Percentiles rank a stretch among this genome's conserved stretches.
These are phyloP conservation scores for Agrilus planipennis DNA, from an alignment of 1,140 invertebrate species.

Conservation along the genomic window DNA sequence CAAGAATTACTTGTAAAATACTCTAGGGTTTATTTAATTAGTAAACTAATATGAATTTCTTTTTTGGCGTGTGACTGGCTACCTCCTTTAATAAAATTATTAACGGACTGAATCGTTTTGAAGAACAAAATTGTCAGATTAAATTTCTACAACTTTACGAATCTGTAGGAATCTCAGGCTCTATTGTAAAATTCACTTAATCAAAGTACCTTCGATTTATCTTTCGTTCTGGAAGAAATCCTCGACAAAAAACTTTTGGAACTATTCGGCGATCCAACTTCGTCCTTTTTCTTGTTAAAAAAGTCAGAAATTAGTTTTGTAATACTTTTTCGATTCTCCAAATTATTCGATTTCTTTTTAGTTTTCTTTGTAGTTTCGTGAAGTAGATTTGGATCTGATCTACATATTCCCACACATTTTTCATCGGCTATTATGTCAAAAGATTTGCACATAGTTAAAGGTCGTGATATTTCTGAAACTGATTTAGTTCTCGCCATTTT, in stretches of 20 bases:
- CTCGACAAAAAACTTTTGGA: conserved; percentile 43
- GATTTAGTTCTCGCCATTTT: conserved; percentile 28
- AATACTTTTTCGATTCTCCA: conserved; percentile 64
- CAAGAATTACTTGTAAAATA: too few relatives aligned
- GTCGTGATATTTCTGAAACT: conserved; percentile 19
- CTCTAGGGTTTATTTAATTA: too few relatives aligned
- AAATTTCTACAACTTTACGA: too few relatives aligned
- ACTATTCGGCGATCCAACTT: conserved; percentile 1
- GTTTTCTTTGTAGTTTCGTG: conserved; percentile 33
- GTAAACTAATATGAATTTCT: too few relatives aligned
- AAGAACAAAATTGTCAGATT: too few relatives aligned
- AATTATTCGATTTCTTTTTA: conserved; percentile 46
- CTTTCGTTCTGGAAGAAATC: conserved; percentile 53
- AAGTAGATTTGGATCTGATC: conserved; percentile 47
- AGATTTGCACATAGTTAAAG: not conserved
- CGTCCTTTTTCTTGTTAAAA: conserved; percentile 48
- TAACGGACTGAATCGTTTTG: too few relatives aligned
- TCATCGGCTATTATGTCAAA: conserved; percentile 5
- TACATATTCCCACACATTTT: conserved; percentile 29
- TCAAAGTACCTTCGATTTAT: conserved; percentile 60
- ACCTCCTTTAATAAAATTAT: too few relatives aligned
- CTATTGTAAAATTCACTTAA: too few relatives aligned
- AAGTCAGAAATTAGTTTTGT: conserved; percentile 76
- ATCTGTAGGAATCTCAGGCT: too few relatives aligned
- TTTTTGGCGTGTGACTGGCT: too few relatives aligned